These are phyloP conservation scores for Typhlomys cinereus DNA, from an alignment of 2,113 vertebrate genomes.

Conservation along the genomic window DNA sequence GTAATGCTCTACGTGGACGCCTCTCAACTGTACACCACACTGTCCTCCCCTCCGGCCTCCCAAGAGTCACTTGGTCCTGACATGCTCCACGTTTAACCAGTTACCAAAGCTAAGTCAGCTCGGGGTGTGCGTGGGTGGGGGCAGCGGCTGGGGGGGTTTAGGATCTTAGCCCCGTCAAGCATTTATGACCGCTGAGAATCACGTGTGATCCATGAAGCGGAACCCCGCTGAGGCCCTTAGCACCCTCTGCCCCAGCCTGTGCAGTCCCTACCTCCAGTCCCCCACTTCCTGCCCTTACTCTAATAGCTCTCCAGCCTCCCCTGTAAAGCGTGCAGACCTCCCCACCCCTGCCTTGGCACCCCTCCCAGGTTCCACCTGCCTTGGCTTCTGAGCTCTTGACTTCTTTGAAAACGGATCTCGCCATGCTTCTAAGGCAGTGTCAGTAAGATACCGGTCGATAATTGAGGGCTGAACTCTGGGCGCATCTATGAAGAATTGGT, in stretches of 20 bases:
- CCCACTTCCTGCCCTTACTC: no score
- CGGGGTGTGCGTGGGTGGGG: background rate
- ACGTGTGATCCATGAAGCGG: background rate
- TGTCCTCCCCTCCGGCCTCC: accelerated
- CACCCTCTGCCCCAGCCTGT: background rate
- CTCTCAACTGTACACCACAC: background rate
- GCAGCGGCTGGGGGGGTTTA: no score
- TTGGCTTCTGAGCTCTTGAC: background rate
- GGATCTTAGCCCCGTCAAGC: background rate
- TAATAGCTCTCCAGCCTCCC: no score
- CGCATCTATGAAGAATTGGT: no score
- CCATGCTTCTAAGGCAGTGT: background rate
- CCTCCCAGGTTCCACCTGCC: background rate
- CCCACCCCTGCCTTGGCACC: background rate
- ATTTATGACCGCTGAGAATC: background rate
- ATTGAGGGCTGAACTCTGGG: no score
- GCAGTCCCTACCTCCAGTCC: background rate
- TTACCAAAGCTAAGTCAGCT: background rate
- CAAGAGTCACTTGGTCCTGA: background rate
- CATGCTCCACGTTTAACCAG: background rate
- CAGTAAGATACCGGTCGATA: no score
- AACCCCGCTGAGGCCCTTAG: background rate
- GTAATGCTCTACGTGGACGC: no score
- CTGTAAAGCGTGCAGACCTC: no score
- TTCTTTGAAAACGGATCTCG: background rate